Evolutionary conservation across 1,140 invertebrate genomes (phyloP).

Genomic region (Meloidogyne exigua): DNA sequence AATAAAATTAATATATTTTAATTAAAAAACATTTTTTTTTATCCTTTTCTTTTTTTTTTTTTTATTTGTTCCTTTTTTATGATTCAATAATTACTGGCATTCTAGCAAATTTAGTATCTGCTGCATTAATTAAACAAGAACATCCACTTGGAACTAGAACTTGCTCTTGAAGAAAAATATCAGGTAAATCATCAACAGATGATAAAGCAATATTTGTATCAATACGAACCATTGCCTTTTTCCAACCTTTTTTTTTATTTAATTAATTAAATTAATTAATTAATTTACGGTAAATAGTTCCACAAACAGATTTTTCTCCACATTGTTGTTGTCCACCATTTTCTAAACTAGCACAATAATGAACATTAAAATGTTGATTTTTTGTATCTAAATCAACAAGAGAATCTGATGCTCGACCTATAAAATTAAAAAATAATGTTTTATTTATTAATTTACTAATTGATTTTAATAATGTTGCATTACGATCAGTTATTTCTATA

Average conservation of each 20-base stretch:
- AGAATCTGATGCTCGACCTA: background rate
- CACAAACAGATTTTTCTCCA: slow-evolving; percentile 2
- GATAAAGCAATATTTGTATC: background rate
- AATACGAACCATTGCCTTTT: background rate
- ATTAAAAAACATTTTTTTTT: background rate
- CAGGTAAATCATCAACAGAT: background rate
- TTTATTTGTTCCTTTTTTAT: background rate
- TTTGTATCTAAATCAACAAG: background rate
- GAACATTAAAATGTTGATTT: slow-evolving; percentile 1
- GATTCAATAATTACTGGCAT: slow-evolving; percentile 2
- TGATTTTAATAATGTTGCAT: background rate
- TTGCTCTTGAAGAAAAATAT: slow-evolving; percentile 1
- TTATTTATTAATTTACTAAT: background rate
- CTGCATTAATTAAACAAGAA: slow-evolving; percentile 4
- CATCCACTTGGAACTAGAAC: background rate
- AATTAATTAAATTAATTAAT: background rate
- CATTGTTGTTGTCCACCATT: background rate
- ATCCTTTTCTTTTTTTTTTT: background rate
- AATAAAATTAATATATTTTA: background rate
- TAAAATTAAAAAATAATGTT: background rate
- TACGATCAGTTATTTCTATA: background rate
- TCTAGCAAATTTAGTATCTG: background rate
- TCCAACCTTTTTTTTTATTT: background rate
- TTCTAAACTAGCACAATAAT: background rate
- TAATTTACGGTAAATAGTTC: background rate